A percentile compares a stretch with the other conserved stretches of the same genome.
phyloP scores from a whole-genome alignment of 2,888 invertebrate genomes.

The Elaeidobius kamerunicus region DNA sequence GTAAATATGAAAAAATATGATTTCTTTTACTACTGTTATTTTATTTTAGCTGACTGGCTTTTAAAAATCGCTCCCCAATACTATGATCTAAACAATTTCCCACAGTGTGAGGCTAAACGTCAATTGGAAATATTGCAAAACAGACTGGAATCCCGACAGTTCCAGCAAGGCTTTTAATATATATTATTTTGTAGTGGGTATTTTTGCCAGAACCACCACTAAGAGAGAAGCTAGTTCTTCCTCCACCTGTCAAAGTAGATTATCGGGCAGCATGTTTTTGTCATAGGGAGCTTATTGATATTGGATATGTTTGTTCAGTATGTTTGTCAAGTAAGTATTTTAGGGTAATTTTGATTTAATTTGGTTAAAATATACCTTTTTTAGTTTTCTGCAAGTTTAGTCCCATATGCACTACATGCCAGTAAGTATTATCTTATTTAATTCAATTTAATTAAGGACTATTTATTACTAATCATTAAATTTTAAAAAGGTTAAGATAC shows the following conservation, averaged over 20 bases:
- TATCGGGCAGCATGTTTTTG: constrained; percentile 98
- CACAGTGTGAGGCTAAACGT: constrained; percentile 93
- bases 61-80: constrained; percentile 95
- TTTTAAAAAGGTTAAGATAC: not conserved
- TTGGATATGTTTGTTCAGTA: constrained; percentile 97
- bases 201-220: constrained; percentile 84
- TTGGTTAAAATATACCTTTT: constrained; percentile 40
- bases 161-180: constrained; percentile 81
- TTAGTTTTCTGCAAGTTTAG: constrained; percentile 96
- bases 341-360: constrained; percentile 5
- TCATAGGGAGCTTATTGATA: constrained; percentile 89
- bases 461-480: not conserved
- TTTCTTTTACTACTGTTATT: not conserved
- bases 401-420: constrained; percentile 96
- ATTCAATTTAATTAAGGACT: constrained; percentile 38
- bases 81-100: constrained; percentile 97
- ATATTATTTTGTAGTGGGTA: constrained; percentile 69
- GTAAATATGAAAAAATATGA: not conserved
- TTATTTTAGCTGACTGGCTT: constrained; percentile 81
- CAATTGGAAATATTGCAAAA: constrained; percentile 86
- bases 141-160: constrained; percentile 81
- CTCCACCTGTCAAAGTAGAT: constrained; percentile 88
- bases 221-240: constrained; percentile 78
- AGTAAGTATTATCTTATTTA: constrained; percentile 63
- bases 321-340: constrained; percentile 81